Percentiles rank a stretch among this genome's conserved stretches.
Conservation (phyloP, 1,140 invertebrate species). For the Orchestia grillus region DNA sequence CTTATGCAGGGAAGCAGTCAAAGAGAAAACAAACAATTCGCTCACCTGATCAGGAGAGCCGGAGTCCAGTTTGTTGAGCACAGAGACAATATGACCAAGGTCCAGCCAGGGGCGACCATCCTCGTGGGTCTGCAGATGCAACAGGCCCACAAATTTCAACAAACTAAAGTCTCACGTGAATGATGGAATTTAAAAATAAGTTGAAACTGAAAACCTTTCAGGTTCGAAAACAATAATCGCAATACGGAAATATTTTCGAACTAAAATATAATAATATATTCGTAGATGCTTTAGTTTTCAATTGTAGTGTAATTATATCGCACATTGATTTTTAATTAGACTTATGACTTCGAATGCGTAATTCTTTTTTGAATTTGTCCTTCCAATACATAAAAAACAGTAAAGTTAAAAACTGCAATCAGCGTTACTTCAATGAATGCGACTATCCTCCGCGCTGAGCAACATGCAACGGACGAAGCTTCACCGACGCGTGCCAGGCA, state of each 20-base stretch:
- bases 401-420: no score
- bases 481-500: neutral
- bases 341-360: neutral
- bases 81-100: conserved; percentile 93
- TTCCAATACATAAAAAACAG: no score
- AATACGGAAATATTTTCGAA: no score
- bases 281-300: neutral
- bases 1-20: neutral
- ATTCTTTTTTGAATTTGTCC: neutral
- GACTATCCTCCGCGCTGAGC: no score
- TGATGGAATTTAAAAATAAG: neutral
- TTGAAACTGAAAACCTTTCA: neutral
- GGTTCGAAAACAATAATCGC: neutral
- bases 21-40: neutral
- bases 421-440: no score
- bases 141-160: neutral
- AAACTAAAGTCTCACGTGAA: neutral
- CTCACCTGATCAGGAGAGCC: conserved; percentile 88
- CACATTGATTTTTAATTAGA: neutral
- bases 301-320: neutral
- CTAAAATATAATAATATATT: neutral
- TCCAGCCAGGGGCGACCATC: conserved; percentile 96
- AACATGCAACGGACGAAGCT: no score
- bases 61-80: conserved; percentile 93
- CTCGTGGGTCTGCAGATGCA: conserved; percentile 78